These are phyloP conservation scores for Maniola hyperantus DNA, from an alignment of 2,888 invertebrate species.

Conservation along the genomic window DNA sequence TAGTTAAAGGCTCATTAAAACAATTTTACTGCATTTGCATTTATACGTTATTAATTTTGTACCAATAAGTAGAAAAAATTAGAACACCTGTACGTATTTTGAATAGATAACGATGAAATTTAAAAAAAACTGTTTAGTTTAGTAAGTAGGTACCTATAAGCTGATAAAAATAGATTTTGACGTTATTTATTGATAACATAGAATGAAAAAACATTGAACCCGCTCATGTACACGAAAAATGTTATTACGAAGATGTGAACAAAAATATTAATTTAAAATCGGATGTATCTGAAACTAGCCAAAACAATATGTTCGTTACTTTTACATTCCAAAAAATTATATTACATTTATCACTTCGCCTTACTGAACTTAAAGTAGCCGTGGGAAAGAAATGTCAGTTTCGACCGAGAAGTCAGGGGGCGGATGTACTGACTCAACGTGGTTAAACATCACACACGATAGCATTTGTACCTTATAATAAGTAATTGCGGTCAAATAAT, in stretches of 20 bases:
- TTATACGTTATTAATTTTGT: constrained; percentile 43
- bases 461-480: not conserved
- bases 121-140: not conserved
- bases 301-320: not conserved
- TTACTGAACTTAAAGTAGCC: constrained; percentile 48
- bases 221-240: not conserved
- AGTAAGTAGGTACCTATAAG: not conserved
- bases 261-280: not conserved
- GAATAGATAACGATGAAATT: not conserved
- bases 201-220: not conserved
- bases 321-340: constrained; percentile 10
- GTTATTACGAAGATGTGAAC: not conserved
- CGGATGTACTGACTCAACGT: constrained; percentile 25
- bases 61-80: constrained; percentile 1
- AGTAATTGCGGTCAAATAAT: constrained; percentile 3
- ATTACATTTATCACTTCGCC: constrained; percentile 1
- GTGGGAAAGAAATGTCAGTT: constrained; percentile 75
- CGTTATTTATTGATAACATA: not conserved
- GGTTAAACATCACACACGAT: constrained; percentile 17
- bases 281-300: not conserved
- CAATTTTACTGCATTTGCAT: constrained; percentile 36
- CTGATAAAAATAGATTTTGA: not conserved
- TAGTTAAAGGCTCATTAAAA: constrained; percentile 53
- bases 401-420: constrained; percentile 47
- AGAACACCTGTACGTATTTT: not conserved